These are phyloP conservation scores for Polia nebulosa DNA, from an alignment of 2,888 invertebrate genomes.

Conservation along the genomic window DNA sequence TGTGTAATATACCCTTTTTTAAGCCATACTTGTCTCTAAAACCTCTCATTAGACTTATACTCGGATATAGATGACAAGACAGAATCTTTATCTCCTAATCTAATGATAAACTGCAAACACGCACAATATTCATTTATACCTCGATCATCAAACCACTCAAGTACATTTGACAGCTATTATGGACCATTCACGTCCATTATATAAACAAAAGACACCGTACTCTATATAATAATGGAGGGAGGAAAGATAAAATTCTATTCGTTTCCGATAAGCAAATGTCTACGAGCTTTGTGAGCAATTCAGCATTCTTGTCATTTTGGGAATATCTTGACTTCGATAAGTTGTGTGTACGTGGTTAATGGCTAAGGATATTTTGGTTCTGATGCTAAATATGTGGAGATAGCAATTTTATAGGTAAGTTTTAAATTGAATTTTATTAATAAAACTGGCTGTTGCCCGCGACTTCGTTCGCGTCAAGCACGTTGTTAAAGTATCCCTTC, in stretches of 20 bases:
- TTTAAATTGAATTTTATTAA: too few relatives aligned
- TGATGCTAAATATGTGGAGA: not conserved
- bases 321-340: constrained; percentile 24
- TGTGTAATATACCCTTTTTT: too few relatives aligned
- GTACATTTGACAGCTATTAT: constrained; percentile 26
- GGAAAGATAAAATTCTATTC: constrained; percentile 60
- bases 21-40: too few relatives aligned
- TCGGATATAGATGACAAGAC: too few relatives aligned
- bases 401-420: not conserved
- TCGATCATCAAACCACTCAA: constrained; percentile 21
- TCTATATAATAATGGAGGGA: constrained; percentile 15
- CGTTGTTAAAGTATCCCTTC: too few relatives aligned
- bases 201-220: constrained; percentile 51
- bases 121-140: not conserved
- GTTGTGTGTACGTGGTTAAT: constrained; percentile 21
- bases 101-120: constrained; percentile 13
- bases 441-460: not conserved
- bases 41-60: too few relatives aligned
- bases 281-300: constrained; percentile 35
- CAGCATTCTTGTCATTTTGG: constrained; percentile 34
- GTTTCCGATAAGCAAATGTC: constrained; percentile 60
- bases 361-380: not conserved
- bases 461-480: too few relatives aligned
- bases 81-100: not conserved
- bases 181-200: constrained; percentile 29